Evolutionary conservation across 2,113 vertebrate species (phyloP), one percentile per base, ranked within the genome.

Genomic region (Illadopsis cleaveri): DNA sequence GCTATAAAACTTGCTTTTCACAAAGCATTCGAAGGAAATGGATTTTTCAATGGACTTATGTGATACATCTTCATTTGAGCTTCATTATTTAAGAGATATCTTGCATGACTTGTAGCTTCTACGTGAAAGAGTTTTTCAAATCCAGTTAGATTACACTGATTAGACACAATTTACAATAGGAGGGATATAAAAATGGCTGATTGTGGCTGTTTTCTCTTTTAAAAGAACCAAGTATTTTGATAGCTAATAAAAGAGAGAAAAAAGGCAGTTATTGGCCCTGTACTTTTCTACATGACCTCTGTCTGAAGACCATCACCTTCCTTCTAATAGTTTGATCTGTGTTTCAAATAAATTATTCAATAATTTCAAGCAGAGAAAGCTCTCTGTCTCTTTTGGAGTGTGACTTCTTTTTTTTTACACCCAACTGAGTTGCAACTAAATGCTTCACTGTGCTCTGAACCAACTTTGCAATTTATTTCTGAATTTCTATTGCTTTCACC

Each of bases 311-410:
- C 82, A 90, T 93, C 87, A 94, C 90, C 70, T 94, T 95, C 82
- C 91, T 88, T 91, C 82, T 91, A 88, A 94, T 91, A 91, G 75
- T 90, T 78, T 87, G 71, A 94, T 97, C 94, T 95, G 80, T 95
- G 89, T 95, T 94, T 93, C 1, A 17, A 93, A 95, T 94, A 95
- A 96, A 96, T 96, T 94, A 95, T 91, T 96, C 94, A 97, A 62
- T 86, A 93, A 94, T 97, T 95, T 96, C 80, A 92, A 97, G 60
- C 92, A 90, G 90, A 89, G 88, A 95, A 85, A 96, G 62, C 71
- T 86, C 78, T 94, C 87, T 77, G 78, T 90, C 90, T 96, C 90
- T 94, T 95, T 96, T 94, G 85, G 94, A 94, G 85, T 93, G 82
- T 90, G 85, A 90, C 87, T 95, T 79, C 56, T 89, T 95, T 87